Conservation (phyloP, 1,140 invertebrate species). For the Cydia splendana region DNA sequence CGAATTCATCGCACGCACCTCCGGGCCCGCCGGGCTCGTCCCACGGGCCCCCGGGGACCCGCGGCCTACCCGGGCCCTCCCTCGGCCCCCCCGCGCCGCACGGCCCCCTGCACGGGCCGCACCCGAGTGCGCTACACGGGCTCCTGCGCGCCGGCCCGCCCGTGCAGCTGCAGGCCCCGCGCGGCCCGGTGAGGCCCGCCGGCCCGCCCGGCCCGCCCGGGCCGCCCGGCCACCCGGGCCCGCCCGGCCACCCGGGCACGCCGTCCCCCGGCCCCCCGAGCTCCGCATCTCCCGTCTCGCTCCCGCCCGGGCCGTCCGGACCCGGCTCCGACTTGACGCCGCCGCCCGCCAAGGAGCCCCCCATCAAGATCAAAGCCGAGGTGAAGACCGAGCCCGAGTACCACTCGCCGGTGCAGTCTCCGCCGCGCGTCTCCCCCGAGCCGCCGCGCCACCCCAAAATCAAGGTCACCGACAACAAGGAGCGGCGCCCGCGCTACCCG, state of each 20-base stretch:
- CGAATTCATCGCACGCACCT: slow-evolving; percentile 38
- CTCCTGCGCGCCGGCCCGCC: slow-evolving; percentile 39
- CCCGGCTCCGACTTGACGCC: slow-evolving; percentile 34
- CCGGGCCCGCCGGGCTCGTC: slow-evolving; percentile 34
- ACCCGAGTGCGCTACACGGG: slow-evolving; percentile 17
- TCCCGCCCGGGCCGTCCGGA: slow-evolving; percentile 35
- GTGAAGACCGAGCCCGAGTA: slow-evolving; percentile 70
- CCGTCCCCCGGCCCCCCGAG: slow-evolving; percentile 34
- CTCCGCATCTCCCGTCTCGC: slow-evolving; percentile 25
- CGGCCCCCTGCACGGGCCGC: slow-evolving; percentile 37
- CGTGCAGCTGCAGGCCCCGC: slow-evolving; percentile 39
- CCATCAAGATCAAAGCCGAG: slow-evolving; percentile 64
- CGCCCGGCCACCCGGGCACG: slow-evolving; percentile 33
- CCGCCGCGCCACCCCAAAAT: slow-evolving; percentile 65
- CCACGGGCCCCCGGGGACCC: slow-evolving; percentile 38
- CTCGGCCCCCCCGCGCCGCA: slow-evolving; percentile 36
- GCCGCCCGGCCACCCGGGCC: slow-evolving; percentile 35
- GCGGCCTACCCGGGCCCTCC: slow-evolving; percentile 38
- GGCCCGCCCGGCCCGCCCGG: slow-evolving; percentile 25
- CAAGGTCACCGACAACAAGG: slow-evolving; percentile 71
- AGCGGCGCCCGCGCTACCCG: slow-evolving; percentile 62
- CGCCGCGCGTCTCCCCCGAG: slow-evolving; percentile 55
- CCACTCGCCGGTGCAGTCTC: slow-evolving; percentile 61
- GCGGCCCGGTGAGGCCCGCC: background rate
- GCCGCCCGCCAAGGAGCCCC: slow-evolving; percentile 42